Evolutionary conservation across 92 coral and sea anemone genomes (phyloP), one percentile per base, ranked within the genome.

Genomic region (Phenganax subtilis): DNA sequence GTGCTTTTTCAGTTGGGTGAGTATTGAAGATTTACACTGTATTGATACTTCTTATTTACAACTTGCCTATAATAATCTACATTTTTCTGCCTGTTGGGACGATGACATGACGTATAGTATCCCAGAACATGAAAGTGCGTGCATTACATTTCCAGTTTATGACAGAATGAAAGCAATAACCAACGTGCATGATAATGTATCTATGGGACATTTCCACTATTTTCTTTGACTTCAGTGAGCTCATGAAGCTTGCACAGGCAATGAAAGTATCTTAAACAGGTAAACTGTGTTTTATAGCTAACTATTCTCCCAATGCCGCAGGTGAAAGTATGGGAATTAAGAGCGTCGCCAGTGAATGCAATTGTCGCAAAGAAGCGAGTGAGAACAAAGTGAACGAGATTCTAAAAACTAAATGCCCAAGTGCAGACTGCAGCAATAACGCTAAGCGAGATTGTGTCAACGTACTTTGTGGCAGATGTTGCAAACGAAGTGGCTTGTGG

Each of bases 291-390:
- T 68, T 37, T 28, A 17, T 17, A 61, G 25, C 7, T 61, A 15
- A 15, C 29, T 15, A 8, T 7, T 37, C 51, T 53, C 25, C 25
- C 25, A 20, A 20, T 20, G 76, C 54, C 59, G 6, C 57, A 96
- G 99, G 99, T 82, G 96, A 96, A 55, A 86, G 91, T 17, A 87
- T 96, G 79, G 96, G 94, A 57, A 88, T 96, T 51, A 92, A 89
- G 69, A 93, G 92, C 54, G 91, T 31, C 60, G 81, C 56, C 56
- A 82, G 76, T 62, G 83, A 20, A 71, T 83, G 28, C 76, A 81
- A 80, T 79, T 81, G 71, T 56, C 73, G 64, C 30, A 75, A 30
- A n/a, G 73, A 82, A 66, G 82, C 72, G 55, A 83, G 55, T 67
- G 57, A 55, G 57, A 72, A 17, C 79, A 86, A 74, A 56, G 58